These are phyloP conservation scores for Microctonus hyperodae DNA, from an alignment of 2,888 invertebrate genomes.

Conservation along the genomic window DNA sequence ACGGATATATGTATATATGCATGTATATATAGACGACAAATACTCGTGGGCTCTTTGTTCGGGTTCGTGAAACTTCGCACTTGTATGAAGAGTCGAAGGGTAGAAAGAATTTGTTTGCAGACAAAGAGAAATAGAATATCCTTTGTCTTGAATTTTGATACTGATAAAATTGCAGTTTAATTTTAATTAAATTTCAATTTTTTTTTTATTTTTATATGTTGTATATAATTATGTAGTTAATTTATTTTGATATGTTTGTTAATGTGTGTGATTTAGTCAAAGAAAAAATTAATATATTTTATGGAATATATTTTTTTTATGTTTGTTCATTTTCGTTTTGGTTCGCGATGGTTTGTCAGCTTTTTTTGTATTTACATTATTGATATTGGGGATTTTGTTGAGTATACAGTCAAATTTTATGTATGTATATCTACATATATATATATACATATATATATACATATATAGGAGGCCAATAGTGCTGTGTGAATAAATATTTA, in stretches of 20 bases:
- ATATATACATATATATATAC: no score
- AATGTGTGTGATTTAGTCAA: no score
- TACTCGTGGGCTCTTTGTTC: slow-evolving; percentile 16
- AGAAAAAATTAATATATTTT: no score
- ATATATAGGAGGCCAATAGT: slow-evolving; percentile 17
- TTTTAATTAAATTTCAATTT: background rate
- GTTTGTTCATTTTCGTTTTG: no score
- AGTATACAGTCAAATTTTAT: no score
- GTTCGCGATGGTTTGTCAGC: no score
- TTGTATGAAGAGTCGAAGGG: slow-evolving; percentile 15
- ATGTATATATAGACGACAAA: background rate
- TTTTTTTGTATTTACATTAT: no score
- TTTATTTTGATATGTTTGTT: no score
- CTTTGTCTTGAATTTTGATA: background rate
- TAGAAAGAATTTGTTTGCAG: background rate
- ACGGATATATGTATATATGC: background rate
- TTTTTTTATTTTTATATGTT: background rate
- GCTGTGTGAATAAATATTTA: slow-evolving; percentile 27
- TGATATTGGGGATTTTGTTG: no score
- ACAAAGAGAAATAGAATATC: background rate
- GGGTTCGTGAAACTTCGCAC: slow-evolving; percentile 30
- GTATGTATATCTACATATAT: no score
- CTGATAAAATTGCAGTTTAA: background rate
- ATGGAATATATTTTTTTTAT: no score
- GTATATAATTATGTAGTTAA: background rate